Conservation (phyloP, 2,797 vertebrate species). For the Agapornis canus region DNA sequence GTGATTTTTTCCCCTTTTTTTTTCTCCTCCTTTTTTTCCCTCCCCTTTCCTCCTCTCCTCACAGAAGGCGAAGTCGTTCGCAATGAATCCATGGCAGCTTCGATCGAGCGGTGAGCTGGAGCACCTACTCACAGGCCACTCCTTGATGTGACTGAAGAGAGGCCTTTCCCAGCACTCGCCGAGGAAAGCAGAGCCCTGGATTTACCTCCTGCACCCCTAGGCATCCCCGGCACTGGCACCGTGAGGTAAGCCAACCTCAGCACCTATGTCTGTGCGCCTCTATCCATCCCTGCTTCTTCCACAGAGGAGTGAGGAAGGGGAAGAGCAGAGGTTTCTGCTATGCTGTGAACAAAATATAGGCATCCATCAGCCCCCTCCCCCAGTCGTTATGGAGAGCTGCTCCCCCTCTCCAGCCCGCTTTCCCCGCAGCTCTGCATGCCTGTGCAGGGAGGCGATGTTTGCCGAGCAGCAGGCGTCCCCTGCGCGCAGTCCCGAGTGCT, state of each 20-base stretch:
- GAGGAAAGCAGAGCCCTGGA: conserved; percentile 30
- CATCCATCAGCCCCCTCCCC: background rate
- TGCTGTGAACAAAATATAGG: background rate
- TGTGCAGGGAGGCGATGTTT: background rate
- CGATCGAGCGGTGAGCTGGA: conserved; percentile 60
- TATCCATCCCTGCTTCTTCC: background rate
- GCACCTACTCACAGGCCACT: conserved; percentile 57
- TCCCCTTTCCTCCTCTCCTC: conserved; percentile 66
- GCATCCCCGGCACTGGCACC: background rate
- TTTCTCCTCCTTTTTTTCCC: conserved; percentile 15
- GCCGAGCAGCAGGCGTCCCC: background rate
- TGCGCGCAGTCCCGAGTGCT: background rate
- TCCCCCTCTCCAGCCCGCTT: background rate
- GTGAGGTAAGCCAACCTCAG: conserved; percentile 40
- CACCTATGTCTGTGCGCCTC: background rate
- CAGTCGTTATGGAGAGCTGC: background rate
- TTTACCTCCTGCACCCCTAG: background rate
- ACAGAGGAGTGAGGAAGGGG: conserved; percentile 20
- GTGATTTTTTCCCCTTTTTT: conserved; percentile 33
- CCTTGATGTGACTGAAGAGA: conserved; percentile 54
- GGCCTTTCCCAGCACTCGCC: conserved; percentile 23
- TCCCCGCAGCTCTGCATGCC: background rate
- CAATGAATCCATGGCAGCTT: conserved; percentile 70
- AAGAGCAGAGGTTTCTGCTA: background rate
- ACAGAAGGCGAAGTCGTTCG: conserved; percentile 72